Conservation (phyloP, 2,113 vertebrate species). For the Leptobrachium ailaonicum region DNA sequence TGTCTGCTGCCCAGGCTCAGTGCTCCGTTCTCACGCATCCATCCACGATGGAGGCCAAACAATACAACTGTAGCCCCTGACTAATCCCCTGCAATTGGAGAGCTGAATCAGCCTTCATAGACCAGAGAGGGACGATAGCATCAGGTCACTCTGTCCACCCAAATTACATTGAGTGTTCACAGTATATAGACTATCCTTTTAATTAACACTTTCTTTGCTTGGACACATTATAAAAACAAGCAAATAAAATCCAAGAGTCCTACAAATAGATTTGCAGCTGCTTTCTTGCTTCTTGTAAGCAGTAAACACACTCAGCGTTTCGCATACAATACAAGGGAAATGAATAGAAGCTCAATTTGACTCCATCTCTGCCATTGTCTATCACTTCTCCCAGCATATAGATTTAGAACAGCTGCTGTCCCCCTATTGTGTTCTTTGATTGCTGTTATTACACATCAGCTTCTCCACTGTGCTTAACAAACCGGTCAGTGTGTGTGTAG, state of each 20-base stretch:
- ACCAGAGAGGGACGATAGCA: too few relatives aligned
- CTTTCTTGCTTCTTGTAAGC: not conserved
- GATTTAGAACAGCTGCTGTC: not conserved
- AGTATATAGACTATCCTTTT: not conserved
- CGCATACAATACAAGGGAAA: not conserved
- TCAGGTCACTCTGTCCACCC: too few relatives aligned
- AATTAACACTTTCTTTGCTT: not conserved
- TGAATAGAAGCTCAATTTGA: not conserved
- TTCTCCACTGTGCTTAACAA: conserved; percentile 6
- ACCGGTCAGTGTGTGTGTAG: not conserved
- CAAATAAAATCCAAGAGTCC: not conserved
- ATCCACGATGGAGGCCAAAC: too few relatives aligned
- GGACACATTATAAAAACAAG: not conserved
- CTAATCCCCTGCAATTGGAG: too few relatives aligned
- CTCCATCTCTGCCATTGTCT: conserved; percentile 4
- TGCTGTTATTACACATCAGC: conserved; percentile 5
- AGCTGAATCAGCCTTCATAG: too few relatives aligned
- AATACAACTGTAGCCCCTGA: too few relatives aligned
- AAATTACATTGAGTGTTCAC: too few relatives aligned
- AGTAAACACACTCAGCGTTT: not conserved
- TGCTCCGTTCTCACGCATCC: too few relatives aligned
- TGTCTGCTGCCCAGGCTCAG: too few relatives aligned
- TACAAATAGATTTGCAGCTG: not conserved
- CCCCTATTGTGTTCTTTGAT: conserved; percentile 3
- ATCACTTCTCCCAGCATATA: not conserved